Evolutionary conservation across 2,797 vertebrate species (phyloP).

Genomic region (Clamator glandarius): DNA sequence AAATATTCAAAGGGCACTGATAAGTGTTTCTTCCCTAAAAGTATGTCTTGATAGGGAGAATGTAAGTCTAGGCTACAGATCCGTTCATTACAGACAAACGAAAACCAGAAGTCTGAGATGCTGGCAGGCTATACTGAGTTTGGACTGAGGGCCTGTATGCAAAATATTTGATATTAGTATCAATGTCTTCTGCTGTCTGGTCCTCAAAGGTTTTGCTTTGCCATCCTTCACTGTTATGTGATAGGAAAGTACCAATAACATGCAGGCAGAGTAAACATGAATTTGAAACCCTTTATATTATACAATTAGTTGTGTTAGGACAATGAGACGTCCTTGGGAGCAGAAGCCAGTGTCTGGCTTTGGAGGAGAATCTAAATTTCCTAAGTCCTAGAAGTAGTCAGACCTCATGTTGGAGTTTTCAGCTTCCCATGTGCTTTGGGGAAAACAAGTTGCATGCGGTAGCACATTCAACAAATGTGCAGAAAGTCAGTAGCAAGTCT

Average conservation of each 20-base stretch:
- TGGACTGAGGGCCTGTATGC: not conserved
- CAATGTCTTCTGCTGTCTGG: not conserved
- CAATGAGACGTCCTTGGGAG: not conserved
- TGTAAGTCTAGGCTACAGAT: not conserved
- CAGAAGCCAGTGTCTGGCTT: not conserved
- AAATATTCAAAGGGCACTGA: not conserved
- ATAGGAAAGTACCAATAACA: not conserved
- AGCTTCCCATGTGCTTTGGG: accelerated
- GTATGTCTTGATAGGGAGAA: not conserved
- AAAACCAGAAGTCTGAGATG: not conserved
- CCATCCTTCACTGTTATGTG: not conserved
- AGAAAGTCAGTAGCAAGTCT: not conserved
- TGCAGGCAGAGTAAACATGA: not conserved
- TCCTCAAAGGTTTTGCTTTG: not conserved
- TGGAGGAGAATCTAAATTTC: not conserved
- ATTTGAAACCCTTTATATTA: not conserved
- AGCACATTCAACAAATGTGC: not conserved
- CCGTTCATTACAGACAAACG: not conserved
- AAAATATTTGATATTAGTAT: not conserved
- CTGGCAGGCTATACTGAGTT: not conserved
- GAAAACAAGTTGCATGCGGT: not conserved
- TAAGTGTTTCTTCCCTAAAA: not conserved
- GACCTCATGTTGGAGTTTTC: accelerated
- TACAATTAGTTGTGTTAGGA: not conserved
- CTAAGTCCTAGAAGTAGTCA: not conserved